phyloP scores from a whole-genome alignment of 2,797 vertebrate species.

The Caiman crocodilus region DNA sequence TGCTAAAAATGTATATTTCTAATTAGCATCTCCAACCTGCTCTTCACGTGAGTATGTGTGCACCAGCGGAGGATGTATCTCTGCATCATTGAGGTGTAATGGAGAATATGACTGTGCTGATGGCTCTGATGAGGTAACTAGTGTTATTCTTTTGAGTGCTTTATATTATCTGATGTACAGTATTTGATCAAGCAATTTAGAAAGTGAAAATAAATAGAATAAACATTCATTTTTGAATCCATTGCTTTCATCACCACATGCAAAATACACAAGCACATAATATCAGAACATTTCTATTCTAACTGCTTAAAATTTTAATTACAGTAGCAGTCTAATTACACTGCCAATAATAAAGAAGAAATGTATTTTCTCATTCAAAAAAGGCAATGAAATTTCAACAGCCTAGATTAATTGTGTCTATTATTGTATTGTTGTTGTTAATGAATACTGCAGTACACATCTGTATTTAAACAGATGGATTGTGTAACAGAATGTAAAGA shows the following conservation, averaged over 20 bases:
- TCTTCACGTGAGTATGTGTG: conserved; percentile 95
- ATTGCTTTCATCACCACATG: background rate
- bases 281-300: rapidly evolving
- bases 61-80: conserved; percentile 91
- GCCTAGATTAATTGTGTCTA: background rate
- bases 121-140: conserved; percentile 95
- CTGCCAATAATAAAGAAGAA: background rate
- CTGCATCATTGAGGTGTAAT: conserved; percentile 92
- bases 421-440: background rate
- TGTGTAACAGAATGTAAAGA: conserved; percentile 96
- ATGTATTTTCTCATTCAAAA: background rate
- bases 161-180: background rate
- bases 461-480: conserved; percentile 85
- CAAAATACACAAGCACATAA: background rate
- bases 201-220: background rate
- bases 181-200: background rate
- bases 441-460: background rate
- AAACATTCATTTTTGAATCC: rapidly evolving
- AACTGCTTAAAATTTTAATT: background rate
- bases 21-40: conserved; percentile 91
- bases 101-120: conserved; percentile 95
- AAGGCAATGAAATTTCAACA: background rate
- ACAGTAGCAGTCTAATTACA: background rate
- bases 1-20: conserved; percentile 69
- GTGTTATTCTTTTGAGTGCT: background rate